These are phyloP conservation scores for Protosalanx chinensis DNA, from an alignment of 2,797 vertebrate species.

Conservation along the genomic window DNA sequence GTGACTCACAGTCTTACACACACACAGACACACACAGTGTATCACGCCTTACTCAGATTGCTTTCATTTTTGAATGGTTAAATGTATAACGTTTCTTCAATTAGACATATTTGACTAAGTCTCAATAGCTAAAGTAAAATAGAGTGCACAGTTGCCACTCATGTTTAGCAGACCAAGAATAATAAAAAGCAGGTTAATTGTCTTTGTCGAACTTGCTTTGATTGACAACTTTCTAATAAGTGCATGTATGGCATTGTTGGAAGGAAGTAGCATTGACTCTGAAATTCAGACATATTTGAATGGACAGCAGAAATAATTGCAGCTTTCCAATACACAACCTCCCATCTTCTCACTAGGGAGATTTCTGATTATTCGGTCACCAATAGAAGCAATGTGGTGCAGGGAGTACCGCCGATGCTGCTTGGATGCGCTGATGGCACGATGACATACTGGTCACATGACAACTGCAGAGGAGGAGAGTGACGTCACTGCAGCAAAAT, in stretches of 20 bases:
- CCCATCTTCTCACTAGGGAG: conserved; percentile 4
- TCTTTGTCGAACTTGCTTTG: neutral
- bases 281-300: neutral
- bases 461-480: conserved; percentile 56
- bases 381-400: neutral
- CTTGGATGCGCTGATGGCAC: conserved; percentile 16
- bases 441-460: conserved; percentile 51
- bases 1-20: neutral
- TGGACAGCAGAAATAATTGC: neutral
- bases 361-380: neutral
- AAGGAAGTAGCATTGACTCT: neutral
- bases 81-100: no score
- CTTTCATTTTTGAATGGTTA: no score
- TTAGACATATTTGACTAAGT: no score
- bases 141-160: no score
- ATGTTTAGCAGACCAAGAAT: no score
- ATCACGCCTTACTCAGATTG: no score
- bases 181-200: no score
- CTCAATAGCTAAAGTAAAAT: no score
- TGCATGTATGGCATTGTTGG: neutral
- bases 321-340: conserved; percentile 6
- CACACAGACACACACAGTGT: neutral
- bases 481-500: conserved; percentile 71
- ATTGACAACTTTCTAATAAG: neutral
- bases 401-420: neutral